These are phyloP conservation scores for Scopus umbretta DNA, from an alignment of 2,113 vertebrate genomes.

Conservation along the genomic window DNA sequence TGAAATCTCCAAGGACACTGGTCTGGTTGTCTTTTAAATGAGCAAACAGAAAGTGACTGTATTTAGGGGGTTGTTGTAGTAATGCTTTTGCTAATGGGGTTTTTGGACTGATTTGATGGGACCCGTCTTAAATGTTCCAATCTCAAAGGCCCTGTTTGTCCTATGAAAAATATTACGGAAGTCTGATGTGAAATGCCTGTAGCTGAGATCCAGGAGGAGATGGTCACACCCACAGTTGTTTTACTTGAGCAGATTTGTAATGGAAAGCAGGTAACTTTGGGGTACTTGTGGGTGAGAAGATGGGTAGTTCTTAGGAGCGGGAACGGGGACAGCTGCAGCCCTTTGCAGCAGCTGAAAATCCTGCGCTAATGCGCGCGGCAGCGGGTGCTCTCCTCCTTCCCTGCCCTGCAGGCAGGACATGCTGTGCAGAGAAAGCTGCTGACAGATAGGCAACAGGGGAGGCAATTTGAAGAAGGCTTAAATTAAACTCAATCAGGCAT, in stretches of 20 bases:
- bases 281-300: accelerated
- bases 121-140: background rate
- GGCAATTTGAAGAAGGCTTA: background rate
- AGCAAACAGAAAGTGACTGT: background rate
- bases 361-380: background rate
- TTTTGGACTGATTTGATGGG: background rate
- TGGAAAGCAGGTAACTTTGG: background rate
- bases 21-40: background rate
- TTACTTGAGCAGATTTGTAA: accelerated
- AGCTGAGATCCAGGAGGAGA: background rate
- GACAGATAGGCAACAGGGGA: background rate
- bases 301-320: background rate
- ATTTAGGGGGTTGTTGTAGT: background rate
- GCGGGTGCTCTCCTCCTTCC: background rate
- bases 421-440: background rate
- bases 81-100: background rate
- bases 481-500: slow-evolving; percentile 11
- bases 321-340: accelerated
- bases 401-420: background rate
- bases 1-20: background rate
- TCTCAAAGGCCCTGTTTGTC: background rate
- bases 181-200: accelerated
- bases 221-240: background rate
- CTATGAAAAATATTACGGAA: background rate
- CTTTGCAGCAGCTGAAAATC: background rate